Evolutionary conservation across 2,888 invertebrate species (phyloP).

Genomic region (Drosophila affinis): DNA sequence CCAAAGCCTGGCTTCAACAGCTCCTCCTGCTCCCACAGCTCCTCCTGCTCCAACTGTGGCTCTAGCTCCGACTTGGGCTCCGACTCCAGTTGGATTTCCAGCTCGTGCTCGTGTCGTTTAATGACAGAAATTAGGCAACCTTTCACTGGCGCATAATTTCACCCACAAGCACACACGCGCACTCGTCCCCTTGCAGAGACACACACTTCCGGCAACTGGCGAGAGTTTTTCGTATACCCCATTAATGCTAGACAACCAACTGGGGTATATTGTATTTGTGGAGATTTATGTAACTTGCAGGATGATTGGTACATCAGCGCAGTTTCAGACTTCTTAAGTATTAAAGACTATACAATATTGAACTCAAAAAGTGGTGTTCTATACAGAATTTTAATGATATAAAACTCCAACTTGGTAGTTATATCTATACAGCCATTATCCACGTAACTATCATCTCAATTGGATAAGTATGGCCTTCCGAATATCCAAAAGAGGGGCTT

Average conservation of each 20-base stretch:
- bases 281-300: not conserved
- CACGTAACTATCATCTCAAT: not conserved
- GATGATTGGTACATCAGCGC: not conserved
- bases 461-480: no score
- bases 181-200: slow-evolving; percentile 1
- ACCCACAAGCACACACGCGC: slow-evolving; percentile 46
- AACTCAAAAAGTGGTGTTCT: not conserved
- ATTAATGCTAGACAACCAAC: slow-evolving; percentile 3
- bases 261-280: not conserved
- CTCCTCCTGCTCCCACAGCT: slow-evolving; percentile 1
- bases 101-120: slow-evolving; percentile 32
- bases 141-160: slow-evolving; percentile 69
- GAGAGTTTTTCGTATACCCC: slow-evolving; percentile 37
- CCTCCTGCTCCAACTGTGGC: slow-evolving; percentile 8
- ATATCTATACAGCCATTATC: not conserved
- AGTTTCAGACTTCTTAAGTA: no score
- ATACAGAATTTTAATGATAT: not conserved
- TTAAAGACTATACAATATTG: not conserved
- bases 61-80: not conserved
- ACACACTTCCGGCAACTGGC: slow-evolving; percentile 34
- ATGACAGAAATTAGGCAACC: slow-evolving; percentile 64
- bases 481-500: no score
- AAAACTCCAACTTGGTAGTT: not conserved
- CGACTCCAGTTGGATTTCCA: slow-evolving; percentile 10
- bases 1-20: slow-evolving; percentile 14